A percentile compares a stretch with the other conserved stretches of the same genome.
phyloP scores from a whole-genome alignment of 1,140 invertebrate species.

The Rhyacophila brunnea region DNA sequence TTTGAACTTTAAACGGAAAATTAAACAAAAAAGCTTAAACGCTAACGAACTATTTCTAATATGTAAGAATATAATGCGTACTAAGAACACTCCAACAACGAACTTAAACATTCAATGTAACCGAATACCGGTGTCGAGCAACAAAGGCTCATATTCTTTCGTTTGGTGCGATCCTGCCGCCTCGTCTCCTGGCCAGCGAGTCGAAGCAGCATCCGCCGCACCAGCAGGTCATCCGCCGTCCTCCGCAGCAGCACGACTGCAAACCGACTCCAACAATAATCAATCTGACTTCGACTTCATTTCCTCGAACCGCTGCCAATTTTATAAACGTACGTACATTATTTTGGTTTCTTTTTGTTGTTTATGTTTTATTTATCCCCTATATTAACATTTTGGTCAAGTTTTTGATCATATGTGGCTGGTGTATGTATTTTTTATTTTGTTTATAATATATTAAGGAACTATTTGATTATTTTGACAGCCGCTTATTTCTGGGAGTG shows the following conservation, averaged over 20 bases:
- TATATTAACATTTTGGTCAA: constrained; percentile 14
- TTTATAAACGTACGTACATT: constrained; percentile 34
- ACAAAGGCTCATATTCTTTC: not conserved
- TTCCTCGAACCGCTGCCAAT: constrained; percentile 14
- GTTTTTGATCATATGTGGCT: too few species aligned
- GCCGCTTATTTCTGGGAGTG: too few species aligned
- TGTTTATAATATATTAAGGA: too few species aligned
- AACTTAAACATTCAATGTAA: constrained; percentile 10
- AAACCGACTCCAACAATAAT: constrained; percentile 34
- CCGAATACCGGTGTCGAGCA: not conserved
- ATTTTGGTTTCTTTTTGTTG: constrained; percentile 9
- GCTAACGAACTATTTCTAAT: not conserved
- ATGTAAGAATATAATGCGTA: constrained; percentile 31
- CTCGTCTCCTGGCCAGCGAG: not conserved
- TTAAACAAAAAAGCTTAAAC: too few species aligned
- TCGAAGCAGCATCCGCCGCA: too few species aligned
- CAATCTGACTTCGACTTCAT: constrained; percentile 12
- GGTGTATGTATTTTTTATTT: too few species aligned
- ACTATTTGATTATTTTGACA: too few species aligned
- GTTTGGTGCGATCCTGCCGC: constrained; percentile 2
- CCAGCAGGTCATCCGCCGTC: not conserved
- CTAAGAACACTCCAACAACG: constrained; percentile 32
- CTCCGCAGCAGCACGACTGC: not conserved
- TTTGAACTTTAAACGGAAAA: too few species aligned
- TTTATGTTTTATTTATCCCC: constrained; percentile 22